phyloP scores from a whole-genome alignment of 2,888 invertebrate genomes.

The Megamerina dolium region DNA sequence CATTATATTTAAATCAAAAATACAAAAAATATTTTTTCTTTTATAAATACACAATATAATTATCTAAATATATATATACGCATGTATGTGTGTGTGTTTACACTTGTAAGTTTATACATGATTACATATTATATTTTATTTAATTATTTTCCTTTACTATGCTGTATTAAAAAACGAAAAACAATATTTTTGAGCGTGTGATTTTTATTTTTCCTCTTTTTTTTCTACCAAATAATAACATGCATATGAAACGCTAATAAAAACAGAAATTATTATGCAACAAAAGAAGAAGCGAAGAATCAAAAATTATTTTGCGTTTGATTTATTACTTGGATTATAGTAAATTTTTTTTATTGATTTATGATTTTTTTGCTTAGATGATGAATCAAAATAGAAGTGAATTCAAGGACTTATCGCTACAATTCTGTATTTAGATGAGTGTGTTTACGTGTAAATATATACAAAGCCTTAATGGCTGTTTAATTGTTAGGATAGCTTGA shows the following conservation, averaged over 20 bases:
- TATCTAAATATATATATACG: no score
- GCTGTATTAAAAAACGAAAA: conserved; percentile 16
- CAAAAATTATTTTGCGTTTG: conserved; percentile 6
- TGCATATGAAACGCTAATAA: conserved; percentile 10
- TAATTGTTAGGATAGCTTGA: no score
- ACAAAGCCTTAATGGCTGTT: no score
- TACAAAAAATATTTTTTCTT: not conserved
- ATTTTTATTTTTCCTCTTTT: conserved; percentile 1
- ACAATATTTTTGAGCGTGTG: conserved; percentile 13
- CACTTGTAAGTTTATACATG: conserved; percentile 12
- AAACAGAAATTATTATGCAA: no score
- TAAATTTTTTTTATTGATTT: conserved; percentile 5
- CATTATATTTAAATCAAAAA: not conserved
- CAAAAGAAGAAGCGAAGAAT: conserved; percentile 8
- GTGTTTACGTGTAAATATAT: no score
- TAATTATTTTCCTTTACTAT: conserved; percentile 2
- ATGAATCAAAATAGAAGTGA: conserved; percentile 13
- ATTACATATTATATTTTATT: no score
- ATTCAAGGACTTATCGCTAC: no score
- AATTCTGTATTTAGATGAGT: no score
- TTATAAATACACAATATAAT: no score
- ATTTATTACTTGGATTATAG: not conserved
- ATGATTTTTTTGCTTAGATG: conserved; percentile 18
- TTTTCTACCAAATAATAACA: conserved; percentile 10
- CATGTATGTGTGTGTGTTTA: conserved; percentile 10